Conservation (phyloP, 2,797 vertebrate species). For the Mycteria americana region DNA sequence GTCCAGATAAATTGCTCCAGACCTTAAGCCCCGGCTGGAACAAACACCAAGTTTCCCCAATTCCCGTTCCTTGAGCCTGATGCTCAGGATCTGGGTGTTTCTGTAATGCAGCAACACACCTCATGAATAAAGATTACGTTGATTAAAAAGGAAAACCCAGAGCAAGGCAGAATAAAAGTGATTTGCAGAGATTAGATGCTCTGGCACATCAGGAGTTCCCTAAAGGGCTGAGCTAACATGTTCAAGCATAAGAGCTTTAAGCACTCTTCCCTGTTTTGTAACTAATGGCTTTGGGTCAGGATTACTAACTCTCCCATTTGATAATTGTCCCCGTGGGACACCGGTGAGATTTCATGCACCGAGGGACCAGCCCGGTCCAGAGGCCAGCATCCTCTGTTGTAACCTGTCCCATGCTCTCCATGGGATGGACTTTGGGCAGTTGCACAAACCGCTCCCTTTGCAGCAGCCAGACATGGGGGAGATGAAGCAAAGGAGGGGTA, state of each 20-base stretch:
- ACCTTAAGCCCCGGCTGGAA: conserved; percentile 25
- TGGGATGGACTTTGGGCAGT: not conserved
- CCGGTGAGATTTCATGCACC: not conserved
- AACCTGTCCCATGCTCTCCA: not conserved
- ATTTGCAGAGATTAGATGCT: conserved; percentile 60
- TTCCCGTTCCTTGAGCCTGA: not conserved
- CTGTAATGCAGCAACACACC: conserved; percentile 27
- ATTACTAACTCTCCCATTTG: not conserved
- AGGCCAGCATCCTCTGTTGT: not conserved
- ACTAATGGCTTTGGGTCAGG: conserved; percentile 25
- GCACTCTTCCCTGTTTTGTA: conserved; percentile 22
- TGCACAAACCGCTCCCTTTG: accelerated
- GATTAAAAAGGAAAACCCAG: conserved; percentile 57
- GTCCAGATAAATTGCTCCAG: conserved; percentile 10
- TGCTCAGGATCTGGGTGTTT: not conserved
- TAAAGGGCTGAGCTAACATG: conserved; percentile 58
- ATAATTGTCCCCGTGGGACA: not conserved
- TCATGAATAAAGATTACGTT: conserved; percentile 59
- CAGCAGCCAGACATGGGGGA: not conserved
- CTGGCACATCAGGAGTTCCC: conserved; percentile 59
- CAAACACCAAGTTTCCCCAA: not conserved
- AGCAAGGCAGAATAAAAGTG: conserved; percentile 52
- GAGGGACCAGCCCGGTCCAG: not conserved
- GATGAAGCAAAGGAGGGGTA: not conserved
- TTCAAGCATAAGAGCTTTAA: conserved; percentile 49